Evolutionary conservation across 1,140 invertebrate species (phyloP).

Genomic region (Orchesella cincta): DNA sequence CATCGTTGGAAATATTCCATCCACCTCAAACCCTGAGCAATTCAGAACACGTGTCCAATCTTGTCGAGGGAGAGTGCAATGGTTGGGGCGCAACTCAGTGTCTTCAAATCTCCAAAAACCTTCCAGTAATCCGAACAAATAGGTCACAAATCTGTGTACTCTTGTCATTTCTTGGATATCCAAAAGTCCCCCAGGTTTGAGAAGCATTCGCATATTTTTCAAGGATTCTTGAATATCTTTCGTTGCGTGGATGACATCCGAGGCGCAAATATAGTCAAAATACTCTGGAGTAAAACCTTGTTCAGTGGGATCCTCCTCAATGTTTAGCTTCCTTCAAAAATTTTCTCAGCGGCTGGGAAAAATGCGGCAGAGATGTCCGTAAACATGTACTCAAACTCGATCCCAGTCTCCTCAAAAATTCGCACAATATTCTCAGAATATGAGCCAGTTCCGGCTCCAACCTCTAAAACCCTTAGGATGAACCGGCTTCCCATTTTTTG

Average conservation of each 20-base stretch:
- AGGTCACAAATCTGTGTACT: background rate
- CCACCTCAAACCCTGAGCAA: slow-evolving; percentile 13
- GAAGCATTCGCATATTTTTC: slow-evolving; percentile 1
- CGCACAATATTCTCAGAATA: background rate
- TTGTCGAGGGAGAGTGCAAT: background rate
- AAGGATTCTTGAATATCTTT: slow-evolving; percentile 24
- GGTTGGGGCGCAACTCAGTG: background rate
- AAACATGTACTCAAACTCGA: slow-evolving; percentile 20
- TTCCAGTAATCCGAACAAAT: slow-evolving; percentile 36
- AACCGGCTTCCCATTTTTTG: background rate
- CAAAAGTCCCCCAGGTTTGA: slow-evolving; percentile 20
- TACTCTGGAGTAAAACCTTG: slow-evolving; percentile 35
- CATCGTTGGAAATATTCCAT: background rate
- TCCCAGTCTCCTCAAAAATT: background rate
- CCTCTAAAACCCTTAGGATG: slow-evolving; percentile 18
- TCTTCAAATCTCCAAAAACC: slow-evolving; percentile 43
- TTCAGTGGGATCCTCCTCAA: slow-evolving; percentile 27
- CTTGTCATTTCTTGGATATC: slow-evolving; percentile 19
- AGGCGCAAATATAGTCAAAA: slow-evolving; percentile 30
- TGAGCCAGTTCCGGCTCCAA: slow-evolving; percentile 31
- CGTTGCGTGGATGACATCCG: slow-evolving; percentile 34
- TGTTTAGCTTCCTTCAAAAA: slow-evolving; percentile 33
- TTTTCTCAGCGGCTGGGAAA: slow-evolving; percentile 31
- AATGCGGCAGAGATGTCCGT: slow-evolving; percentile 38
- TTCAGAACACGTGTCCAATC: slow-evolving; percentile 13